phyloP scores from a whole-genome alignment of 2,797 vertebrate species.

The Kryptolebias ocellatus region DNA sequence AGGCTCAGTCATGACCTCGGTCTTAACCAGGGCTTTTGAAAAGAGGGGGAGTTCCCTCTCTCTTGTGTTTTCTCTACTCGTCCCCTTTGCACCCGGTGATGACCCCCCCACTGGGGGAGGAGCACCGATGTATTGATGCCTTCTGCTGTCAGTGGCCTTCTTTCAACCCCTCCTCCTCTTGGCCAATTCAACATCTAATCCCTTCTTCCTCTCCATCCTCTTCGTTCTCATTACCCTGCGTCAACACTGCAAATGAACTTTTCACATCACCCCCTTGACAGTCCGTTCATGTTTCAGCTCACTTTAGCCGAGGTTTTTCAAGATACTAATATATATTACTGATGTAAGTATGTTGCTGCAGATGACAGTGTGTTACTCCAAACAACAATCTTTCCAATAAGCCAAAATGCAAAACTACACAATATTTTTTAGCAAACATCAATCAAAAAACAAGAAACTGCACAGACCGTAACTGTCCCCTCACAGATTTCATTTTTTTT shows the following conservation, averaged over 20 bases:
- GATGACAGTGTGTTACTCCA: neutral
- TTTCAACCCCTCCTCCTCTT: constrained; percentile 56
- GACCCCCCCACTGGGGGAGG: constrained; percentile 67
- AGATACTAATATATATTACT: constrained; percentile 11
- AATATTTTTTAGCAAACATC: neutral
- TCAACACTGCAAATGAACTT: constrained; percentile 66
- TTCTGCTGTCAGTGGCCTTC: constrained; percentile 77
- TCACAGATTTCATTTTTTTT: no score
- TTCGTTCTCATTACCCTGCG: constrained; percentile 56
- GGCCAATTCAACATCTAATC: constrained; percentile 73
- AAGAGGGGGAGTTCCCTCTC: constrained; percentile 68
- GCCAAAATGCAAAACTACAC: no score
- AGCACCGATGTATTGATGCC: constrained; percentile 69
- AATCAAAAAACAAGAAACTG: neutral
- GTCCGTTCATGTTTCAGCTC: constrained; percentile 35
- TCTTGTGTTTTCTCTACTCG: constrained; percentile 66
- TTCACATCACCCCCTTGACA: constrained; percentile 51
- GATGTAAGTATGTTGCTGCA: neutral
- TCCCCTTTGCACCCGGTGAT: constrained; percentile 67
- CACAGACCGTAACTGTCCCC: no score
- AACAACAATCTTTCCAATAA: neutral
- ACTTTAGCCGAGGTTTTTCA: constrained; percentile 9
- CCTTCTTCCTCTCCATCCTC: constrained; percentile 75
- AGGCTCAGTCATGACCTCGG: constrained; percentile 87
- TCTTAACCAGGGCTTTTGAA: constrained; percentile 66